A percentile compares a stretch with the other conserved stretches of the same genome.
Conservation (phyloP, 1,140 invertebrate species). For the Pseudomyrmex concolor region DNA sequence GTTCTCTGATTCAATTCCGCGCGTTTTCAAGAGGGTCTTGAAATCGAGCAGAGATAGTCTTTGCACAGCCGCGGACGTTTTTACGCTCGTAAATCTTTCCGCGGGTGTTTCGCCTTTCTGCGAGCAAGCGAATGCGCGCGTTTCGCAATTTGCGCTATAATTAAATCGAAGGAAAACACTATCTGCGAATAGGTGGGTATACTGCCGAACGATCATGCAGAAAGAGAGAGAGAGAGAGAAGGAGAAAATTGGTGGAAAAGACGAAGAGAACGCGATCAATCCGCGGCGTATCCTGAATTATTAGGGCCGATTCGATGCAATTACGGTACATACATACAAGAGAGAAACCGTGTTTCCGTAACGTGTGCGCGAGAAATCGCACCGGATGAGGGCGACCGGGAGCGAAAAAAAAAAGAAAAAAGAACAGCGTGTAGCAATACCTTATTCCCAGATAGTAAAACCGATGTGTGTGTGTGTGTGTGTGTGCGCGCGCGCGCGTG, state of each 20-base stretch:
- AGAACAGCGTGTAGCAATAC: constrained; percentile 17
- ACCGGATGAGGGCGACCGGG: constrained; percentile 32
- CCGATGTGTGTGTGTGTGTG: not conserved
- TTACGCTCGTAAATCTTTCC: constrained; percentile 44
- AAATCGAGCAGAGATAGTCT: constrained; percentile 23
- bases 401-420: constrained; percentile 23
- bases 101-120: not conserved
- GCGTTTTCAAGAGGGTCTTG: constrained; percentile 17
- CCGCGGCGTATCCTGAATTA: constrained; percentile 47
- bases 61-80: constrained; percentile 20
- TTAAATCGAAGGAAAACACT: constrained; percentile 43
- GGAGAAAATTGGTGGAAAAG: not conserved
- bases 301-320: constrained; percentile 46
- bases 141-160: constrained; percentile 44
- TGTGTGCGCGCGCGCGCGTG: not conserved
- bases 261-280: constrained; percentile 9
- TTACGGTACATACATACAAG: constrained; percentile 50
- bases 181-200: not conserved
- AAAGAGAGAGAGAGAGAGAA: not conserved
- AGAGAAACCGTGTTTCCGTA: constrained; percentile 32
- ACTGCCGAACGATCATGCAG: not conserved
- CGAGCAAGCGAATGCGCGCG: not conserved
- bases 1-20: constrained; percentile 41
- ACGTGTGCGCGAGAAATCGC: constrained; percentile 47
- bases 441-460: constrained; percentile 15